Evolutionary conservation across 2,797 vertebrate genomes (phyloP), one percentile per base, ranked within the genome.

Genomic region (Periparus ater): DNA sequence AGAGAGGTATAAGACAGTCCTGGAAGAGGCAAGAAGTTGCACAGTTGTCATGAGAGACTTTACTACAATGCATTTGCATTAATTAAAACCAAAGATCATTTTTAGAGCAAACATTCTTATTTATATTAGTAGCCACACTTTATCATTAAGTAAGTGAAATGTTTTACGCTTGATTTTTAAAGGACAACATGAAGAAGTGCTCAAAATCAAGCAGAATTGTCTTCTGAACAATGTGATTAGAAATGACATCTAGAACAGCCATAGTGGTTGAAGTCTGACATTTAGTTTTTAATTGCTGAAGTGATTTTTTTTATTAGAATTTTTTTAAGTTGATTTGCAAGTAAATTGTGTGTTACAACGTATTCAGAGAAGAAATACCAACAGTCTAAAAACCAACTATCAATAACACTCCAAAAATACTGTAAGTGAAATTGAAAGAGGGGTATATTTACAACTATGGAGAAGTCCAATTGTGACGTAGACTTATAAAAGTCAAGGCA

Each of bases 1-100:
- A 98, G 32, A 99, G 98, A 60, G 99, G 99, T 88, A 99, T 98
- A 48, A 99, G 98, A 74, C 98, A 99, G 92, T 99, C 99, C 99
- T 99, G 95, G 26, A 92, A 88, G 85, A 92, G 65, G 80, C 67
- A 96, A 34, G 26, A 89, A 66, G 50, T 55, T 57, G 6, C 26
- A 66, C 1, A 77, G 29, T 1, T 87, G 63, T 36, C 36, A 57
- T 2, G 9, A 68, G 17, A 65, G 3, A 58, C 11, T 36, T 88
- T 6, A 79, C 6, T 17, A 36, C 76, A 36, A 15, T 7, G 3
- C 36, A 36, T 45, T 89, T 85, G 29, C 34, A 34, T 36, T 60
- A 57, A 51, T 34, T 44, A 74, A 76, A 86, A 71, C 1, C 32
- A 47, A 78, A 70, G n/a, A 55, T 6, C 2, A 16, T 15, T 51